Evolutionary conservation across 2,113 vertebrate genomes (phyloP), one percentile per base, ranked within the genome.

Genomic region (Aphyosemion australe): DNA sequence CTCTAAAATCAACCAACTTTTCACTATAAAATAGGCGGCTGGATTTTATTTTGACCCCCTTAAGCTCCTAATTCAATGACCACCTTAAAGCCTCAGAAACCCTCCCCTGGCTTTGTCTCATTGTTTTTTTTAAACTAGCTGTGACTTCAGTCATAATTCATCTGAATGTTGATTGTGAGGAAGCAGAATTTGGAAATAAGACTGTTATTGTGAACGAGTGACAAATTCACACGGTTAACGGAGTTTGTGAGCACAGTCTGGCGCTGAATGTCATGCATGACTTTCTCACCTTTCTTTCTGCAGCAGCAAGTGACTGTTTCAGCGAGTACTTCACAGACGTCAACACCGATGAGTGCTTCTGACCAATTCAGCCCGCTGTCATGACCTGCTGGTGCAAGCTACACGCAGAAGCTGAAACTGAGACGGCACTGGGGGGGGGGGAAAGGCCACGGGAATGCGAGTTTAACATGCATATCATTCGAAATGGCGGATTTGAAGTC

Each of bases 291-390:
- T 81, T 84, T 75, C 69, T 73, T 79, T 54, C 46, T 69, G 41
- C 50, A 69, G 65, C 62, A 83, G 37, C 32, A 62, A 78, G 53
- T 70, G 63, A 71, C 32, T 69, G 57, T 53, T 74, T 82, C 57
- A 67, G 73, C 80, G 65, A 71, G 70, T 74, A 82, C 78, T 74
- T 69, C 65, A 67, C 50, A 71, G 74, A 80, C 73, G 63, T 88
- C 73, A 82, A 73, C 63, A 18, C 63, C 15, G 78, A 80, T 80
- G 84, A 87, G 76, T 58, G 39, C 52, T 65, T 51, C 37, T 62
- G 62, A 76, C 53, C 66, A 57, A 61, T 74, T 76, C 71, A 78
- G 61, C 46, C 48, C 50, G 55, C 56, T 46, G 61, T 61, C 45
- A 50, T 34, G 19, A 78, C 41, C 71, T 55, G 1, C 71, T 58